Evolutionary conservation across 2,797 vertebrate genomes (phyloP).

Genomic region (Mormyrops boulengeri): DNA sequence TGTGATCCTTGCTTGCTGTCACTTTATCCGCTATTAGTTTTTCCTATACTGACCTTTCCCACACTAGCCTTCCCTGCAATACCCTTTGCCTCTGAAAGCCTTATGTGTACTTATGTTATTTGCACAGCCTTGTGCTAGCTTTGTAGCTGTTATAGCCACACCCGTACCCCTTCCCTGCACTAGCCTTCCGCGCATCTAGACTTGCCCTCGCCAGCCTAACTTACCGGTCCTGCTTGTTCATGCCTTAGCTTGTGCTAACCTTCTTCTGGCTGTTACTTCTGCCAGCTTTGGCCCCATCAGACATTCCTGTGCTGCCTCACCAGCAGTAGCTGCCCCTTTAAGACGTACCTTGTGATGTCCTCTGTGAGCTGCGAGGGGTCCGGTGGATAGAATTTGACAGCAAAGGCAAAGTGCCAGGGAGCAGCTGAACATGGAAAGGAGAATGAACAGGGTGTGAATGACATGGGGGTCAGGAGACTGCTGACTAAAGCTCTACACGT

Average conservation of each 20-base stretch:
- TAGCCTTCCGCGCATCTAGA: not conserved
- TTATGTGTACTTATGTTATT: not conserved
- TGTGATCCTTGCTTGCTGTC: not conserved
- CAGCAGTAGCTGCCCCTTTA: not conserved
- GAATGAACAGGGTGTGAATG: not conserved
- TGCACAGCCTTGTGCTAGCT: not conserved
- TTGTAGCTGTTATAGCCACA: not conserved
- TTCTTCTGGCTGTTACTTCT: not conserved
- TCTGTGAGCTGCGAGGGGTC: constrained; percentile 94
- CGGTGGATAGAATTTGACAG: constrained; percentile 95
- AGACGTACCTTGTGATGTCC: constrained; percentile 87
- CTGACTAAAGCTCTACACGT: not conserved
- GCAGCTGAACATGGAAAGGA: constrained; percentile 59
- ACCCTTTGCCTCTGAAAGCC: not conserved
- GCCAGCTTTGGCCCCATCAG: not conserved
- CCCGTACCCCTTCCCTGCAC: not conserved
- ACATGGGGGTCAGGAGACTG: not conserved
- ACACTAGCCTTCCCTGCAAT: not conserved
- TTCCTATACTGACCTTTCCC: not conserved
- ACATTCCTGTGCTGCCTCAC: not conserved
- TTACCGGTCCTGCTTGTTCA: not conserved
- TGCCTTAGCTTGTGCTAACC: not conserved
- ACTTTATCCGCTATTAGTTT: not conserved
- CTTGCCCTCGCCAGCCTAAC: not conserved
- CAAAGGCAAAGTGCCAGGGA: constrained; percentile 86